Evolutionary conservation across 1,140 invertebrate species (phyloP).

Genomic region (Cydia amplana): DNA sequence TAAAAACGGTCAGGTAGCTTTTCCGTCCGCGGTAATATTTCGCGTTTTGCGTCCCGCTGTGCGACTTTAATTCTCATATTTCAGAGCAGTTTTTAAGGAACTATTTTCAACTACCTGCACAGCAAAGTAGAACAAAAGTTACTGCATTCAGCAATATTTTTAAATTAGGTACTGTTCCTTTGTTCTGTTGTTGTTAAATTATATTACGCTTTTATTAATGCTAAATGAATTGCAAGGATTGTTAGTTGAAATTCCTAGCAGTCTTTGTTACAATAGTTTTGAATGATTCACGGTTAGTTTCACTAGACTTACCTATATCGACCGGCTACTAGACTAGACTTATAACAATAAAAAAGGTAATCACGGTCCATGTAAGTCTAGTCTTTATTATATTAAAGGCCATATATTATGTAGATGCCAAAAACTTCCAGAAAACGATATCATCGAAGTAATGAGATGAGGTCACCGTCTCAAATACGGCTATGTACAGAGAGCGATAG

Average conservation of each 20-base stretch:
- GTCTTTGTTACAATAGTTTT: too few relatives aligned
- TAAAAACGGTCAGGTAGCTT: constrained; percentile 40
- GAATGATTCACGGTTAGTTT: too few relatives aligned
- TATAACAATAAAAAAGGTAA: too few relatives aligned
- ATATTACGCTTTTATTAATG: background rate
- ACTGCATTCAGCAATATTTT: background rate
- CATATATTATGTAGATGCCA: background rate
- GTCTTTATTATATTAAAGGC: too few relatives aligned
- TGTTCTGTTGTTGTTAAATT: constrained; percentile 3
- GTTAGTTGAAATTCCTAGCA: background rate
- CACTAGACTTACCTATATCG: too few relatives aligned
- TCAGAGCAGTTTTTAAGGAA: constrained; percentile 9
- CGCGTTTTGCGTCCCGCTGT: constrained; percentile 30
- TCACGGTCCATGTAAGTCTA: too few relatives aligned
- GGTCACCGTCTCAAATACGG: background rate
- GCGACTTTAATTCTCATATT: constrained; percentile 16
- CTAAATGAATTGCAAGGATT: background rate
- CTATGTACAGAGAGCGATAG: background rate
- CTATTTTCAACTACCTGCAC: constrained; percentile 8
- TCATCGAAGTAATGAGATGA: background rate
- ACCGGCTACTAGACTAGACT: too few relatives aligned
- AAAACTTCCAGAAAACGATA: background rate
- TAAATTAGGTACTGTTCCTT: background rate
- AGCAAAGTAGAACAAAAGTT: constrained; percentile 9
- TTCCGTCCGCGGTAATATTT: constrained; percentile 44